phyloP scores from a whole-genome alignment of 2,113 vertebrate species.

The Phalacrocorax pelagicus region DNA sequence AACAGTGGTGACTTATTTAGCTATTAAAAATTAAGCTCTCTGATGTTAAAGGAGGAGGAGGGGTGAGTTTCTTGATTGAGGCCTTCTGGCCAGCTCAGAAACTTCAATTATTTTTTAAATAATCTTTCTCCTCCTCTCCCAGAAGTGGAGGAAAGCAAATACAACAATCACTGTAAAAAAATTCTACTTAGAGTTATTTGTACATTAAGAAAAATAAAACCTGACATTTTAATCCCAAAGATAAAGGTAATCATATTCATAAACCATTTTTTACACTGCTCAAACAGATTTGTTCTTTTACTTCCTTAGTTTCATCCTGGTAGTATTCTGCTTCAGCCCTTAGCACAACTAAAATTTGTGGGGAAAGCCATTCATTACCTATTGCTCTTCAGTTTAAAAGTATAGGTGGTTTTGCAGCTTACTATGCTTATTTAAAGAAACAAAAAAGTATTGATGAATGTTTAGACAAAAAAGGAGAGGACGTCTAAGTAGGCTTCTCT shows the following conservation, averaged over 20 bases:
- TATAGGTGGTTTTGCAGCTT: background rate
- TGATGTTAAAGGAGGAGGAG: background rate
- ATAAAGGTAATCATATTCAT: background rate
- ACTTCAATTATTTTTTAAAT: background rate
- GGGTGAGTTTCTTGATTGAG: background rate
- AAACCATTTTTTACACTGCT: background rate
- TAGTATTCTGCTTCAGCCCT: background rate
- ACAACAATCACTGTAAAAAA: background rate
- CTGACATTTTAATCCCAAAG: background rate
- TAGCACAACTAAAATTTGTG: background rate
- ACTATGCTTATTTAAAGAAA: background rate
- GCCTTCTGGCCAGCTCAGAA: background rate
- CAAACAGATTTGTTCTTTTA: background rate
- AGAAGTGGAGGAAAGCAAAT: background rate
- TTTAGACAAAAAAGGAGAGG: background rate
- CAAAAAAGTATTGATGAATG: background rate
- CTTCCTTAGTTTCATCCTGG: background rate
- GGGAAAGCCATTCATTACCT: background rate
- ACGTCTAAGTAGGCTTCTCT: background rate
- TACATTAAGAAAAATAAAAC: background rate
- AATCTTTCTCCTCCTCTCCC: background rate
- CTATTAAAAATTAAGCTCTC: constrained; percentile 11
- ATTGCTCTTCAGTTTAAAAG: background rate
- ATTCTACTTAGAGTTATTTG: background rate
- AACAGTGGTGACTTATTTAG: background rate